A percentile compares a stretch with the other conserved stretches of the same genome.
phyloP scores from a whole-genome alignment of 2,888 invertebrate genomes.

The Ditula angustiorana region DNA sequence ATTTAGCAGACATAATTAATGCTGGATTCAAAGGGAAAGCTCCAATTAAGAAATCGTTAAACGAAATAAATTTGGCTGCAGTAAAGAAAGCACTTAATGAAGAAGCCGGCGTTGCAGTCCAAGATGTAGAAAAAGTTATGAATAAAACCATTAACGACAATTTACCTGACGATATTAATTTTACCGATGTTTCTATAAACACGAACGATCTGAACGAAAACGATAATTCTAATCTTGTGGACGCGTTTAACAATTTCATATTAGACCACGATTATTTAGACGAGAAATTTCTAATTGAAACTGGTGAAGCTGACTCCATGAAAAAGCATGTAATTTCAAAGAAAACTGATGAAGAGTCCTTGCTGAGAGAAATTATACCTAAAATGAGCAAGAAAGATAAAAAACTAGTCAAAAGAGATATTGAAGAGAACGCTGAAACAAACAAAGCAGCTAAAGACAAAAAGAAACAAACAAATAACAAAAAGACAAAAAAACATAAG shows the following conservation, averaged over 20 bases:
- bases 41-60: background rate
- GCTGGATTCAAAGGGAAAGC: constrained; percentile 16
- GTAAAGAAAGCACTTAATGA: constrained; percentile 6
- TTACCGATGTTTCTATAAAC: constrained; percentile 27
- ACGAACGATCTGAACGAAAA: constrained; percentile 28
- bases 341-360: constrained; percentile 17
- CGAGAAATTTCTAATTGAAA: constrained; percentile 23
- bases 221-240: constrained; percentile 30
- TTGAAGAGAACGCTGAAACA: background rate
- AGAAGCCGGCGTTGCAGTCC: constrained; percentile 3
- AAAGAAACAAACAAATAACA: background rate
- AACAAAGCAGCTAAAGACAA: background rate
- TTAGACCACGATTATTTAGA: constrained; percentile 25
- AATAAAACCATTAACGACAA: constrained; percentile 10
- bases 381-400: constrained; percentile 20
- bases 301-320: constrained; percentile 14
- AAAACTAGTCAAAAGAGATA: background rate
- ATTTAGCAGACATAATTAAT: constrained; percentile 7
- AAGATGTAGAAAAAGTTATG: constrained; percentile 15
- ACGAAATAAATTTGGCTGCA: background rate
- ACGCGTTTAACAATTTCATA: constrained; percentile 31
- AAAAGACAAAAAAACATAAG: background rate
- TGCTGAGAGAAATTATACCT: constrained; percentile 26
- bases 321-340: constrained; percentile 17
- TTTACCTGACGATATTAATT: constrained; percentile 19